phyloP scores from a whole-genome alignment of 64 coral and sea anemone species.

The Pachyseris speciosa region DNA sequence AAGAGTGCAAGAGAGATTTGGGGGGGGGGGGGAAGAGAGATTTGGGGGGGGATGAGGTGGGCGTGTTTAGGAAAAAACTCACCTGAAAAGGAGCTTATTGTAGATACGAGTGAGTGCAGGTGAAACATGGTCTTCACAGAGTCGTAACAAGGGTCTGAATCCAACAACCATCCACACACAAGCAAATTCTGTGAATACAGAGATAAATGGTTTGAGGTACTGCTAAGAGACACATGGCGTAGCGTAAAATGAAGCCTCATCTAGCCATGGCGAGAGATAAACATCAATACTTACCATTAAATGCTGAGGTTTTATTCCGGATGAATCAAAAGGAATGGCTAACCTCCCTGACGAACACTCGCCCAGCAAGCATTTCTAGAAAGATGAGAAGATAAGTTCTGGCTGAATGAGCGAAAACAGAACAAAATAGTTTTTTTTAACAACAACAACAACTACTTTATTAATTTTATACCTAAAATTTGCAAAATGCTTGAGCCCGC shows the following conservation, averaged over 20 bases:
- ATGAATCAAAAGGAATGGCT: conserved; percentile 64
- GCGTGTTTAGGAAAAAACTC: background rate
- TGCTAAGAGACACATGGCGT: background rate
- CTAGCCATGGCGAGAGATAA: no score
- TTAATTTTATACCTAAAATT: no score
- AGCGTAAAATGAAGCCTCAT: background rate
- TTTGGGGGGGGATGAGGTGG: no score
- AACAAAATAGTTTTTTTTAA: conserved; percentile 22
- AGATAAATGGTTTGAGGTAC: no score
- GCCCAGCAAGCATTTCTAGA: conserved; percentile 33
- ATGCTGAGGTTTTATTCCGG: conserved; percentile 62
- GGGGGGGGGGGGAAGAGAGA: no score
- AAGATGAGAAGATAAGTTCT: background rate
- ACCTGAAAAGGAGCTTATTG: conserved; percentile 76
- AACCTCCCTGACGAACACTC: conserved; percentile 15
- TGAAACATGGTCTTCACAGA: conserved; percentile 24
- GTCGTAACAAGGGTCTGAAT: background rate
- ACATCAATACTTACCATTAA: conserved; percentile 57
- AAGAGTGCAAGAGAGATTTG: no score
- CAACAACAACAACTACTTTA: no score
- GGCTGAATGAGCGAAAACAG: background rate
- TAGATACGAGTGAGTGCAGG: conserved; percentile 58
- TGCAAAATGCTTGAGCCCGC: no score
- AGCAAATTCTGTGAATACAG: conserved; percentile 28
- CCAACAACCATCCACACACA: conserved; percentile 47